Evolutionary conservation across 2,888 invertebrate genomes (phyloP).

Genomic region (Phalera bucephala): DNA sequence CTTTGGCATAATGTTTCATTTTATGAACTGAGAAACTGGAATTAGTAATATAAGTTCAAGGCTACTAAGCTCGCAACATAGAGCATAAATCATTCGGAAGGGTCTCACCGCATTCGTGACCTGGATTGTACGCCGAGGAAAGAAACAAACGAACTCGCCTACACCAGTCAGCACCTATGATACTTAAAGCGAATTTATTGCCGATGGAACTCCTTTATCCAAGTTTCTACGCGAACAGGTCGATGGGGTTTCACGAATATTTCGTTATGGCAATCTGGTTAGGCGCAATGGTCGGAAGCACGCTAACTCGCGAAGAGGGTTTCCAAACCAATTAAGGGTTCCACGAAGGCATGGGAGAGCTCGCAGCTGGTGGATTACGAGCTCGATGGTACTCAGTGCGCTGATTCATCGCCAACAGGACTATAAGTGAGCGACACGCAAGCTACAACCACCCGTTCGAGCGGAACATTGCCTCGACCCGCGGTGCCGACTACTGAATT

Average conservation of each 20-base stretch:
- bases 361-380: constrained; percentile 72
- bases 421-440: constrained; percentile 66
- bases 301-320: constrained; percentile 77
- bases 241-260: constrained; percentile 72
- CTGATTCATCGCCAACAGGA: constrained; percentile 57
- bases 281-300: constrained; percentile 72
- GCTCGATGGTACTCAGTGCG: constrained; percentile 78
- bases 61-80: constrained; percentile 27
- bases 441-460: constrained; percentile 43
- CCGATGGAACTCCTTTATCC: constrained; percentile 44
- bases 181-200: constrained; percentile 60
- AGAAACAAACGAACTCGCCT: constrained; percentile 47
- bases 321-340: constrained; percentile 80
- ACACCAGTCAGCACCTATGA: constrained; percentile 59
- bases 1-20: constrained; percentile 47
- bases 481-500: background rate
- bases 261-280: constrained; percentile 79
- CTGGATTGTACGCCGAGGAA: constrained; percentile 37
- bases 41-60: constrained; percentile 40
- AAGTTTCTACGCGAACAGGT: constrained; percentile 53
- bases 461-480: constrained; percentile 31
- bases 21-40: constrained; percentile 46
- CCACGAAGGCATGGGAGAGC: constrained; percentile 77
- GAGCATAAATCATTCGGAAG: constrained; percentile 35
- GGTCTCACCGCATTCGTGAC: constrained; percentile 45